These are phyloP conservation scores for Dasyurus viverrinus DNA, from an alignment of 2,113 vertebrate species.

Conservation along the genomic window DNA sequence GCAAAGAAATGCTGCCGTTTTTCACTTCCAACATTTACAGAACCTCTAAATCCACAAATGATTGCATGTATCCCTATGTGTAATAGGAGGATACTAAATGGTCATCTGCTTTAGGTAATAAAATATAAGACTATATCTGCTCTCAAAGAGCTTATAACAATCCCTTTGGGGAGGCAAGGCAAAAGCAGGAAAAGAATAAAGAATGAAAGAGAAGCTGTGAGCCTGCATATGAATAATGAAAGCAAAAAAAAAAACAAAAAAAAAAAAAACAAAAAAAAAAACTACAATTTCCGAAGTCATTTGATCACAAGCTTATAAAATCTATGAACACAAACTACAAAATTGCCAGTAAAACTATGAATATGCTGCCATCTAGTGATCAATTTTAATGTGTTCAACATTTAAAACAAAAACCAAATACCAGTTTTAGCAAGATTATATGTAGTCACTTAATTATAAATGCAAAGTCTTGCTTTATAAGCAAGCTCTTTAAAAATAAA, in stretches of 20 bases:
- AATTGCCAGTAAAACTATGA: slow-evolving; percentile 46
- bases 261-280: neutral
- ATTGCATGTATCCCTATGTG: neutral
- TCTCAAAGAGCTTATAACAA: neutral
- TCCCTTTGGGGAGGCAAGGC: neutral
- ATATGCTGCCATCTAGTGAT: slow-evolving; percentile 66
- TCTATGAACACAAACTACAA: neutral
- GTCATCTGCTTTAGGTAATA: neutral
- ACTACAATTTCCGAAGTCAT: neutral
- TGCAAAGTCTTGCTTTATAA: slow-evolving; percentile 39
- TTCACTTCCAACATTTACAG: neutral
- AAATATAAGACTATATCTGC: neutral
- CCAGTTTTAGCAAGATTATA: slow-evolving; percentile 1
- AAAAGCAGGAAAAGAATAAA: neutral
- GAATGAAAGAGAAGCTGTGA: neutral
- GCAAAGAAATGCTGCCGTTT: neutral
- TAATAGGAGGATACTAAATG: neutral
- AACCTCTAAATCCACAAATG: neutral
- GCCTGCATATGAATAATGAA: neutral
- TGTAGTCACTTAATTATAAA: neutral
- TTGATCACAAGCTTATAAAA: neutral
- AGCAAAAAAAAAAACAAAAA: neutral
- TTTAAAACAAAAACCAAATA: neutral
- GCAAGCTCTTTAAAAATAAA: slow-evolving; percentile 20
- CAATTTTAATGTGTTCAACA: slow-evolving; percentile 10